Percentiles rank a stretch among this genome's conserved stretches.
Evolutionary conservation across 2,888 invertebrate species (phyloP).

Genomic region (Athripsodes cinereus): DNA sequence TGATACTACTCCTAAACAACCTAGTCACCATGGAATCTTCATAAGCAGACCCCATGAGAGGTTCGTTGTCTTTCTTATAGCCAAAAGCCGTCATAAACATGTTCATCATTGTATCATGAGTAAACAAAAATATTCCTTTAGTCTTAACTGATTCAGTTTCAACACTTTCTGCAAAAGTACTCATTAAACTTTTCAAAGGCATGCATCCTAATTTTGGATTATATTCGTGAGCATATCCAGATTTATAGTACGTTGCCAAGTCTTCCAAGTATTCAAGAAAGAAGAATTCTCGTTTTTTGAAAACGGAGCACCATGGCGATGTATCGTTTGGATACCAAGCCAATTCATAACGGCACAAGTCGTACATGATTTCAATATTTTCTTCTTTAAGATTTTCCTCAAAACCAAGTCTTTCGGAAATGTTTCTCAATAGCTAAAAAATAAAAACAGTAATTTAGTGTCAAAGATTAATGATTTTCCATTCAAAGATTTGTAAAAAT

Average conservation of each 20-base stretch:
- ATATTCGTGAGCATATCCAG: conserved; percentile 60
- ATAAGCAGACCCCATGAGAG: conserved; percentile 47
- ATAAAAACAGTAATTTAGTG: too few species aligned
- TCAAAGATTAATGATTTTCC: too few species aligned
- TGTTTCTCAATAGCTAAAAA: conserved; percentile 39
- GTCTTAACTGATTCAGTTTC: conserved; percentile 37
- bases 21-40: conserved; percentile 48
- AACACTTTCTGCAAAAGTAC: conserved; percentile 43
- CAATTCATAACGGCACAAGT: conserved; percentile 72
- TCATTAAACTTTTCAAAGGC: conserved; percentile 59
- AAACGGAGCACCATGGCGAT: conserved; percentile 72
- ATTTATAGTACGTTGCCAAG: conserved; percentile 62
- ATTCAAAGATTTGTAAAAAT: too few species aligned
- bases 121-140: conserved; percentile 61
- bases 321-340: conserved; percentile 55
- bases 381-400: conserved; percentile 33
- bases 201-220: conserved; percentile 61
- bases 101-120: conserved; percentile 60
- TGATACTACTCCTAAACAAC: conserved; percentile 60
- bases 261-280: conserved; percentile 73
- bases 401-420: conserved; percentile 49
- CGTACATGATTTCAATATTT: conserved; percentile 60
- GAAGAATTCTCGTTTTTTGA: conserved; percentile 60
- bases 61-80: conserved; percentile 52
- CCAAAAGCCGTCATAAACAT: conserved; percentile 59